phyloP scores from a whole-genome alignment of 2,113 vertebrate species.

The Choloepus hoffmanni region DNA sequence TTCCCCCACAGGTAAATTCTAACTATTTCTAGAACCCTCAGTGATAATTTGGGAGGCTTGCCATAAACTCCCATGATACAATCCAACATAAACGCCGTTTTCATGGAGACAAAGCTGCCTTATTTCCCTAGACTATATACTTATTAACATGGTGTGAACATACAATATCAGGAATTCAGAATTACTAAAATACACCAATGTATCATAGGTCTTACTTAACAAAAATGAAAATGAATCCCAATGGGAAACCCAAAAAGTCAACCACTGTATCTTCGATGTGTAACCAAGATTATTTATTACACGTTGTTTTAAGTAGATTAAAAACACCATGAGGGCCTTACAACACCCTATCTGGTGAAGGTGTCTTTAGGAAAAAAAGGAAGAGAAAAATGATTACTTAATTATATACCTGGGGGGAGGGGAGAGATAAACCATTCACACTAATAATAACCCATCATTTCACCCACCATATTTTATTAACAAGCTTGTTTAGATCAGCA shows the following conservation, averaged over 20 bases:
- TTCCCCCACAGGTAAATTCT: constrained; percentile 59
- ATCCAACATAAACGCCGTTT: constrained; percentile 60
- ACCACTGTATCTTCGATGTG: not conserved
- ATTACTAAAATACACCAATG: not conserved
- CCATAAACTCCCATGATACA: constrained; percentile 73
- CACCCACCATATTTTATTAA: constrained; percentile 69
- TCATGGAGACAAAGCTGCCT: constrained; percentile 70
- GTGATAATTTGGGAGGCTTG: constrained; percentile 75
- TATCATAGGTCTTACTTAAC: constrained; percentile 18
- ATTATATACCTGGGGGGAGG: not conserved
- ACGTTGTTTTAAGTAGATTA: not conserved
- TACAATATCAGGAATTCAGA: constrained; percentile 15
- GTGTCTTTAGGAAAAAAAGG: not conserved
- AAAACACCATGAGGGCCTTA: constrained; percentile 42
- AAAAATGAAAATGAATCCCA: constrained; percentile 50
- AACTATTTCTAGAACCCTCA: constrained; percentile 81
- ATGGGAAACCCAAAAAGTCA: constrained; percentile 64
- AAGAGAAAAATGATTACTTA: constrained; percentile 8
- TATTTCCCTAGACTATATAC: constrained; percentile 57
- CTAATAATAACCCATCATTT: constrained; percentile 72
- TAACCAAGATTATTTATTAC: not conserved
- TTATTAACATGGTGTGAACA: constrained; percentile 5
- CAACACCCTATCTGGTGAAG: constrained; percentile 10
- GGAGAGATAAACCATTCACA: not conserved
- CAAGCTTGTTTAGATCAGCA: constrained; percentile 39